Evolutionary conservation across 2,888 invertebrate genomes (phyloP).

Genomic region (Tachina lurida): DNA sequence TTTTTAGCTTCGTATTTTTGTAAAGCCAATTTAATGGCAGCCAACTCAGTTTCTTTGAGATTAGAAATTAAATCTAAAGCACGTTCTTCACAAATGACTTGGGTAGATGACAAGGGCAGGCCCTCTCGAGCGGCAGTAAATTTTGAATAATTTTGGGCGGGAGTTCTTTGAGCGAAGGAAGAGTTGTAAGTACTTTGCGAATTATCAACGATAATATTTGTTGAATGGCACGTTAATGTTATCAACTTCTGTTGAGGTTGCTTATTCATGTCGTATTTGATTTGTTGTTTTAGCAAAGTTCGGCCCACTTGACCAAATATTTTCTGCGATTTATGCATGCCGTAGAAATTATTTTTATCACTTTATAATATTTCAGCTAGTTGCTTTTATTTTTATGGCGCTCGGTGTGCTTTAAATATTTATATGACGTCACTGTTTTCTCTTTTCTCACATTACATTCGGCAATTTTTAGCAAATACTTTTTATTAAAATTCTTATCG

Average conservation of each 20-base stretch:
- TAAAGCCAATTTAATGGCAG: slow-evolving; percentile 87
- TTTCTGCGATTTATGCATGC: slow-evolving; percentile 64
- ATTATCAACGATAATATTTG: not conserved
- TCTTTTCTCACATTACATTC: slow-evolving; percentile 40
- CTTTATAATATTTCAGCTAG: not conserved
- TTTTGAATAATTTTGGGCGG: slow-evolving; percentile 74
- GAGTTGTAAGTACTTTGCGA: slow-evolving; percentile 1
- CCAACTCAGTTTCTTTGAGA: slow-evolving; percentile 89
- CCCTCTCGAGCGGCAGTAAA: slow-evolving; percentile 73
- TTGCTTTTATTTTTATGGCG: slow-evolving; percentile 19
- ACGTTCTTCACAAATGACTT: slow-evolving; percentile 86
- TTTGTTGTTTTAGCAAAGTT: slow-evolving; percentile 60
- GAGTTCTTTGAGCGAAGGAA: not conserved
- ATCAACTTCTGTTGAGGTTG: slow-evolving; percentile 55
- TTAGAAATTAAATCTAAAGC: slow-evolving; percentile 89
- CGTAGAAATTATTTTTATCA: slow-evolving; percentile 11
- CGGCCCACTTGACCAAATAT: slow-evolving; percentile 56
- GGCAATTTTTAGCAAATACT: slow-evolving; percentile 5
- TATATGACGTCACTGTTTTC: slow-evolving; percentile 68
- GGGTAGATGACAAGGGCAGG: slow-evolving; percentile 61
- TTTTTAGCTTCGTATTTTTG: slow-evolving; percentile 89
- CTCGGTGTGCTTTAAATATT: slow-evolving; percentile 21
- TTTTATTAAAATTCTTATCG: not conserved
- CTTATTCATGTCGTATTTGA: slow-evolving; percentile 18
- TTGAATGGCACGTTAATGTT: slow-evolving; percentile 43